These are phyloP conservation scores for Amphiprion ocellaris DNA, from an alignment of 2,113 vertebrate species.

Conservation along the genomic window DNA sequence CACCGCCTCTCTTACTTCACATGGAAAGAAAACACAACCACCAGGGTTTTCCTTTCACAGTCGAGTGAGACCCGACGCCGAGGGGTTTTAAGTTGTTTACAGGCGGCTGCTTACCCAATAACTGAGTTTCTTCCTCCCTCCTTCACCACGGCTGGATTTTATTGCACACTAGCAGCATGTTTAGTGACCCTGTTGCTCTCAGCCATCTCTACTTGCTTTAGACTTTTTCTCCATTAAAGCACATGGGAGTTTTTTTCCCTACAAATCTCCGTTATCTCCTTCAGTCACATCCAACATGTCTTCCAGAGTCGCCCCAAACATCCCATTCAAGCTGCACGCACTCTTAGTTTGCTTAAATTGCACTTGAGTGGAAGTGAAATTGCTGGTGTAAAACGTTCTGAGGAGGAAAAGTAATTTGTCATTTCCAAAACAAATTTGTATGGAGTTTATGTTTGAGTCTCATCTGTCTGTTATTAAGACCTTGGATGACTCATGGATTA, in stretches of 20 bases:
- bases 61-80: constrained; percentile 52
- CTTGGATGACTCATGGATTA: neutral
- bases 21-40: constrained; percentile 60
- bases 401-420: constrained; percentile 33
- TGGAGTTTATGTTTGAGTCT: constrained; percentile 21
- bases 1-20: constrained; percentile 55
- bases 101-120: constrained; percentile 76
- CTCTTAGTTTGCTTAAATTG: constrained; percentile 54
- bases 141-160: constrained; percentile 49
- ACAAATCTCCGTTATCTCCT: constrained; percentile 30
- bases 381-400: constrained; percentile 40
- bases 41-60: constrained; percentile 61
- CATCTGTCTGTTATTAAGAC: neutral
- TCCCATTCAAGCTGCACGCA: constrained; percentile 19
- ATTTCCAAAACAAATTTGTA: constrained; percentile 35
- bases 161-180: constrained; percentile 60
- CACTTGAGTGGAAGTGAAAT: constrained; percentile 59
- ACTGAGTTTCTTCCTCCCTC: constrained; percentile 60
- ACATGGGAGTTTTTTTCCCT: constrained; percentile 19
- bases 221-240: constrained; percentile 49
- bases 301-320: constrained; percentile 30
- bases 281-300: constrained; percentile 21
- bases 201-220: constrained; percentile 40
- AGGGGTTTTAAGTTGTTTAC: constrained; percentile 80
- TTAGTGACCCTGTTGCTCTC: constrained; percentile 61